Evolutionary conservation across 2,113 vertebrate genomes (phyloP).

Genomic region (Chaetura pelagica): DNA sequence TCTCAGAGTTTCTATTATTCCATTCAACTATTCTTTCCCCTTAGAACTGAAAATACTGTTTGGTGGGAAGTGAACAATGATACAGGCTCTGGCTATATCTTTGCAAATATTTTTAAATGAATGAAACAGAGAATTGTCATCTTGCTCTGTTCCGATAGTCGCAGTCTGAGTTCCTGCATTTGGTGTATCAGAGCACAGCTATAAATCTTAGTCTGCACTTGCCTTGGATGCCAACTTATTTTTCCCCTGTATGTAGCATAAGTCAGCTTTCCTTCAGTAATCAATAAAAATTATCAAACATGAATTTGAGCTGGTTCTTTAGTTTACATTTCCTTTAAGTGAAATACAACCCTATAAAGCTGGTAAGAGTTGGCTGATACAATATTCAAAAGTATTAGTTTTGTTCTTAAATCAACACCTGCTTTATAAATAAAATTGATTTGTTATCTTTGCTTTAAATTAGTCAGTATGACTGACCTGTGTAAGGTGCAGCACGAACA

Average conservation of each 20-base stretch:
- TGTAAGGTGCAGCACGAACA: not conserved
- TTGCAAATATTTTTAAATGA: not conserved
- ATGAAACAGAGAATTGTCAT: not conserved
- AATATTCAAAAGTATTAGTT: not conserved
- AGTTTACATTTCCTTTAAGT: not conserved
- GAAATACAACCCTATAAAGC: not conserved
- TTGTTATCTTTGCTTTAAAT: not conserved
- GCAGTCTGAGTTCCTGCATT: not conserved
- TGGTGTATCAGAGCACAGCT: not conserved
- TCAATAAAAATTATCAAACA: not conserved
- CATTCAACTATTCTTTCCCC: not conserved
- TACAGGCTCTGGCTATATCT: not conserved
- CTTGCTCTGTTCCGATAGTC: not conserved
- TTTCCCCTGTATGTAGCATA: rapidly evolving
- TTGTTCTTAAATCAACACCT: not conserved
- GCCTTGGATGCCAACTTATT: not conserved
- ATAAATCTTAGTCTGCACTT: not conserved
- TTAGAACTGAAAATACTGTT: not conserved
- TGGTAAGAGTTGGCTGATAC: not conserved
- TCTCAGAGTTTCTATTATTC: not conserved
- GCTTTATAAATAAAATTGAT: not conserved
- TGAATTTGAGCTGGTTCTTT: not conserved
- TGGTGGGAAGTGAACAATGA: not conserved
- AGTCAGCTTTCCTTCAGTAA: not conserved
- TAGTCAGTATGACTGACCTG: not conserved